Evolutionary conservation across 2,113 vertebrate genomes (phyloP).

Genomic region (Catharus bicknelli): DNA sequence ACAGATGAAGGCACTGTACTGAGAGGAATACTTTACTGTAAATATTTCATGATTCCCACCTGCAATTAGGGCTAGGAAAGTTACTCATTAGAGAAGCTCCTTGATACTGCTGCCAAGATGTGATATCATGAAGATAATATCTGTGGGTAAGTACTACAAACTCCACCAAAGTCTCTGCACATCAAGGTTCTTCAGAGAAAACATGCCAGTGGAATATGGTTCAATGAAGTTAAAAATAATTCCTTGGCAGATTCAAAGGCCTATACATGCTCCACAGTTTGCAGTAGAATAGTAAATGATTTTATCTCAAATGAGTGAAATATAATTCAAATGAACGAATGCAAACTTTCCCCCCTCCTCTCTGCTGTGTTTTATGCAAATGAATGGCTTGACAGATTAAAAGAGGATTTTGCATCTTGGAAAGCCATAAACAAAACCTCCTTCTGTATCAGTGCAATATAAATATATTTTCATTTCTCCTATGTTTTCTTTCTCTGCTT

Average conservation of each 20-base stretch:
- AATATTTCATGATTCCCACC: constrained; percentile 32
- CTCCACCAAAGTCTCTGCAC: constrained; percentile 24
- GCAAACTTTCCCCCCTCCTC: not conserved
- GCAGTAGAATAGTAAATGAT: constrained; percentile 27
- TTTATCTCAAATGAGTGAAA: constrained; percentile 42
- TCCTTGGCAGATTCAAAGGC: constrained; percentile 31
- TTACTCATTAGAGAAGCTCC: constrained; percentile 29
- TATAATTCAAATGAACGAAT: constrained; percentile 22
- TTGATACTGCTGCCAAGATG: constrained; percentile 53
- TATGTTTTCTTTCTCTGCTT: not conserved
- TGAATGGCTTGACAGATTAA: constrained; percentile 33
- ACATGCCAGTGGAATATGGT: not conserved
- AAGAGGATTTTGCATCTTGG: constrained; percentile 22
- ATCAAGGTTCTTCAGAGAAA: constrained; percentile 32
- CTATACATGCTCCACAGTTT: not conserved
- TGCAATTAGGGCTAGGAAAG: constrained; percentile 35
- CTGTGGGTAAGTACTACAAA: constrained; percentile 30
- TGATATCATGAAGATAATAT: constrained; percentile 45
- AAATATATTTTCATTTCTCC: constrained; percentile 42
- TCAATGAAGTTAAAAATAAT: constrained; percentile 58
- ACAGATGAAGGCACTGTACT: not conserved
- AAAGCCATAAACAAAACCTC: constrained; percentile 45
- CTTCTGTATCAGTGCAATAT: constrained; percentile 10
- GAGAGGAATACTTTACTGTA: constrained; percentile 37
- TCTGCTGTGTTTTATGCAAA: constrained; percentile 35